These are phyloP conservation scores for Nomada hirtipes DNA, from an alignment of 2,888 invertebrate genomes.

Conservation along the genomic window DNA sequence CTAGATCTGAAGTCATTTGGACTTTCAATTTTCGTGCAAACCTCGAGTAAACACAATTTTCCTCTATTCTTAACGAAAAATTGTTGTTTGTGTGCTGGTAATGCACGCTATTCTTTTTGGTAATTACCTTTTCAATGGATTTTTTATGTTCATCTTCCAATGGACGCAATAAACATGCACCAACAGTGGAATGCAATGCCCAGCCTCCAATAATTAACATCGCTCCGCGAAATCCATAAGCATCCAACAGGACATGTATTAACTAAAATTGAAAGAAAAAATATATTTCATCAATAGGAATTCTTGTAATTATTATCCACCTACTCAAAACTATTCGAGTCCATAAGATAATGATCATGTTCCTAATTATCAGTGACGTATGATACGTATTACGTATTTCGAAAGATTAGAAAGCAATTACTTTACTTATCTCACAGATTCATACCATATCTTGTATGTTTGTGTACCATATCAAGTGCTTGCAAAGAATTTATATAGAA, in stretches of 20 bases:
- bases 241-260: slow-evolving; percentile 68
- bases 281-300: neutral
- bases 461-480: neutral
- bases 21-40: too few relatives aligned
- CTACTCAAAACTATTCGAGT: neutral
- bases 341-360: neutral
- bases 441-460: neutral
- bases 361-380: neutral
- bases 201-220: slow-evolving; percentile 85
- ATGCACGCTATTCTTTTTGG: too few relatives aligned
- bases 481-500: too few relatives aligned
- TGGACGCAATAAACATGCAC: slow-evolving; percentile 85
- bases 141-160: slow-evolving; percentile 35
- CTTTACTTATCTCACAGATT: neutral
- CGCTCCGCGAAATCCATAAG: slow-evolving; percentile 80
- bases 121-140: slow-evolving; percentile 17
- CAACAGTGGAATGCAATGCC: slow-evolving; percentile 84
- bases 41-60: too few relatives aligned
- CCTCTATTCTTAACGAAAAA: too few relatives aligned
- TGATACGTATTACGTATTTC: neutral
- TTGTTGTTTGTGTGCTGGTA: too few relatives aligned
- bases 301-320: neutral
- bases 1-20: too few relatives aligned
- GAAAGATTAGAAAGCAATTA: neutral
- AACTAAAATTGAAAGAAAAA: slow-evolving; percentile 62